Evolutionary conservation across 2,113 vertebrate genomes (phyloP).

Genomic region (Rafetus swinhoei): DNA sequence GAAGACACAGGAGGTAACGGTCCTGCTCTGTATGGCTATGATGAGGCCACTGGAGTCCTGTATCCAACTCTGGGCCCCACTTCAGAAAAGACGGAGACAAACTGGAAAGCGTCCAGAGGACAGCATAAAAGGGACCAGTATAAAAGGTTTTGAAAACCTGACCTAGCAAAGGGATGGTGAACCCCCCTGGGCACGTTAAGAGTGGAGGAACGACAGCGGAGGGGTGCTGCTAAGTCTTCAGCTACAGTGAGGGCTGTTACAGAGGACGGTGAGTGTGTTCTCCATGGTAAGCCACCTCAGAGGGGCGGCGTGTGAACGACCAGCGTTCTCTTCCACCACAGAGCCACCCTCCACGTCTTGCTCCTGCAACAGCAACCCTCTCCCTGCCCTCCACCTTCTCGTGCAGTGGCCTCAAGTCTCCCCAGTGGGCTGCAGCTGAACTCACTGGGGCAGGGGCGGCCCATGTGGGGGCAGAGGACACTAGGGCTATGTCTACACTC

Average conservation of each 20-base stretch:
- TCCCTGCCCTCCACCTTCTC: neutral
- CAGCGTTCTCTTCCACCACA: neutral
- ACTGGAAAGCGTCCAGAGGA: neutral
- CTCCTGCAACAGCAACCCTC: neutral
- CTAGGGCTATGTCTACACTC: no score
- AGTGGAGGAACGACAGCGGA: neutral
- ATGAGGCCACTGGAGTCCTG: neutral
- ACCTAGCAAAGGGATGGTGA: neutral
- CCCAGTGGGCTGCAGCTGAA: neutral
- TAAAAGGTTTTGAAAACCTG: neutral
- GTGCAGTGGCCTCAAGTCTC: neutral
- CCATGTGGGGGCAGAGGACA: neutral
- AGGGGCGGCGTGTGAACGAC: neutral
- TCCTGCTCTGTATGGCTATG: neutral
- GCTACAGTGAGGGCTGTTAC: neutral
- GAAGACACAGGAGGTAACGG: neutral
- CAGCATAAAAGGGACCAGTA: neutral
- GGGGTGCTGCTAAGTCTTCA: neutral
- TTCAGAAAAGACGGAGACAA: neutral
- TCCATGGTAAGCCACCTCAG: neutral
- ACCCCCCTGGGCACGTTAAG: neutral
- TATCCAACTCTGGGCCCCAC: neutral
- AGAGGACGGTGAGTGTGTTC: neutral
- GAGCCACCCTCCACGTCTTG: neutral
- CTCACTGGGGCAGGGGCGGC: neutral